phyloP scores from a whole-genome alignment of 2,113 vertebrate species.

The Nesospiza acunhae region DNA sequence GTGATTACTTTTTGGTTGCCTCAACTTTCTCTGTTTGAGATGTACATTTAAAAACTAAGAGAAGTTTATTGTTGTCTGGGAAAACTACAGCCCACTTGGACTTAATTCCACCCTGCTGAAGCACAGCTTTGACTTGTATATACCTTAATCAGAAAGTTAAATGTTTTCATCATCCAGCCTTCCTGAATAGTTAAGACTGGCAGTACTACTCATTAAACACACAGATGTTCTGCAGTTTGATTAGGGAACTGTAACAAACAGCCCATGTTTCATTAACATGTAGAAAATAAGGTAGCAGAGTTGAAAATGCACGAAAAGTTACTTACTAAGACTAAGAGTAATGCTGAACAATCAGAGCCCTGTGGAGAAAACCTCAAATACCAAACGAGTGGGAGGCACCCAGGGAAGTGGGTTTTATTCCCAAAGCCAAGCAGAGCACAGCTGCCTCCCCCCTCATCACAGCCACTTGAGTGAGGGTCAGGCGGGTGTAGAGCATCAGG shows the following conservation, averaged over 20 bases:
- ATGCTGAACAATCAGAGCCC: neutral
- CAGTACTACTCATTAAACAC: constrained; percentile 53
- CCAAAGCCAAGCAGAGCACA: neutral
- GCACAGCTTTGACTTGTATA: constrained; percentile 41
- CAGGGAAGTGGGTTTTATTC: neutral
- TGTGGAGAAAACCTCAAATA: neutral
- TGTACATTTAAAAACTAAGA: constrained; percentile 5
- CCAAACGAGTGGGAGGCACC: neutral
- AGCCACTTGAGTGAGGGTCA: neutral
- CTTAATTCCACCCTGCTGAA: constrained; percentile 58
- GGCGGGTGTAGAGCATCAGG: neutral
- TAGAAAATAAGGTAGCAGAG: constrained; percentile 32
- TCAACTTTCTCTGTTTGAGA: neutral
- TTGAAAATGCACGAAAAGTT: constrained; percentile 22
- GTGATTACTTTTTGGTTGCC: constrained; percentile 14
- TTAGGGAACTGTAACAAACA: constrained; percentile 17
- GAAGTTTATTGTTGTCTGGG: constrained; percentile 26
- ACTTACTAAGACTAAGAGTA: constrained; percentile 24
- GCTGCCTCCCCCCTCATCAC: neutral
- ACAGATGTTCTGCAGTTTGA: constrained; percentile 65
- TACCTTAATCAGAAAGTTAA: constrained; percentile 56
- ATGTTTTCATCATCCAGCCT: constrained; percentile 63
- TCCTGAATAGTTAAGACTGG: constrained; percentile 38
- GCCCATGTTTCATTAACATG: constrained; percentile 33
- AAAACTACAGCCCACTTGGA: constrained; percentile 23